Evolutionary conservation across 2,797 vertebrate species (phyloP).

Genomic region (Pseudochromis fuscus): DNA sequence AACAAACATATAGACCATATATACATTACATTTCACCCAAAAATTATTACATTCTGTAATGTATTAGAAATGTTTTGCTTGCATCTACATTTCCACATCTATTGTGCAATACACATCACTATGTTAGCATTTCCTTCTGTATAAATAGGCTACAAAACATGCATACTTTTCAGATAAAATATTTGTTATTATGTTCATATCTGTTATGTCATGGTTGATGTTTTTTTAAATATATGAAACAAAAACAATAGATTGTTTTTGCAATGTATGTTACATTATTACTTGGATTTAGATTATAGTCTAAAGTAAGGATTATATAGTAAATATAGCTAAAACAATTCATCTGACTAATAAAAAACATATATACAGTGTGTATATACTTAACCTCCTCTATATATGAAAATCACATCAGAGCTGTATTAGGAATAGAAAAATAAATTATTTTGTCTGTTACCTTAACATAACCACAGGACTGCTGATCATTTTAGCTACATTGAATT

Average conservation of each 20-base stretch:
- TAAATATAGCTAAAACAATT: no score
- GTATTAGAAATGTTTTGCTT: neutral
- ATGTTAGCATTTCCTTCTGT: neutral
- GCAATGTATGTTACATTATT: neutral
- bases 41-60: neutral
- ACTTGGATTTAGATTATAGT: neutral
- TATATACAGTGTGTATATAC: no score
- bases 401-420: no score
- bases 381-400: no score
- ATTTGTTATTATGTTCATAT: no score
- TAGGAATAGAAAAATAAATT: no score
- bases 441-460: no score
- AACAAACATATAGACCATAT: neutral
- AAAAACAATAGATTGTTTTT: neutral
- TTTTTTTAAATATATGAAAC: neutral
- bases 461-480: no score
- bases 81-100: neutral
- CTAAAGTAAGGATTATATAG: no score
- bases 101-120: neutral
- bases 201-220: no score
- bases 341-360: no score
- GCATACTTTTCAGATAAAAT: neutral
- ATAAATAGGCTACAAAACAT: neutral
- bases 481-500: no score
- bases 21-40: neutral